Percentiles rank a stretch among this genome's conserved stretches.
Evolutionary conservation across 2,888 invertebrate species (phyloP).

Genomic region (Conomelus anceps): DNA sequence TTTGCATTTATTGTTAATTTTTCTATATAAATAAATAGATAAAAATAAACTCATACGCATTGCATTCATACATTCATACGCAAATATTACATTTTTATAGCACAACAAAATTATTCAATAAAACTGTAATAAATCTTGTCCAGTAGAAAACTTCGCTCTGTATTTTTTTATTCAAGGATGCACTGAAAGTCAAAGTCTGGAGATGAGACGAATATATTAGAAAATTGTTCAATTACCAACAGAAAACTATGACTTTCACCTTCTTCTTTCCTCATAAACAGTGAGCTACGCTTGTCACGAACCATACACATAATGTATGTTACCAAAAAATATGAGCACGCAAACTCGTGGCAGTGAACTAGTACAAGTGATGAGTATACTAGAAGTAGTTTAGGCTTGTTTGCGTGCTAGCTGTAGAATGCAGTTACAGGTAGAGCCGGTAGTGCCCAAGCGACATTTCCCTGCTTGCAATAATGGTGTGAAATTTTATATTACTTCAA

Average conservation of each 20-base stretch:
- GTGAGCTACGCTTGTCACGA: not conserved
- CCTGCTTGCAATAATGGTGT: not conserved
- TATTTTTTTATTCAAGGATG: too few species aligned
- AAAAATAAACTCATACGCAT: too few species aligned
- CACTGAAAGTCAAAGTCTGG: not conserved
- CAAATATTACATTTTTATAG: too few species aligned
- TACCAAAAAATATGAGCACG: not conserved
- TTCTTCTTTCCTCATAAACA: not conserved
- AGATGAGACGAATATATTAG: not conserved
- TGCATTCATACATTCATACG: too few species aligned
- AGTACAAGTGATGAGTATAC: too few species aligned
- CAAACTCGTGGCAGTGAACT: not conserved
- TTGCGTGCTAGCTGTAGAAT: not conserved
- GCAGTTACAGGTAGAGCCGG: not conserved
- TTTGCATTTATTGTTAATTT: too few species aligned
- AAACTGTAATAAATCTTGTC: not conserved
- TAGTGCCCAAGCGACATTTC: not conserved
- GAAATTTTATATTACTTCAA: not conserved
- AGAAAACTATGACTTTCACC: not conserved
- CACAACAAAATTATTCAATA: not conserved
- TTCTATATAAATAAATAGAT: too few species aligned
- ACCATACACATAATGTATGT: not conserved
- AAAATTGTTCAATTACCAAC: not conserved
- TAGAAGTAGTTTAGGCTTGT: not conserved
- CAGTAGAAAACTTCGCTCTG: not conserved